Evolutionary conservation across 2,113 vertebrate species (phyloP).

Genomic region (Apteryx owenii): DNA sequence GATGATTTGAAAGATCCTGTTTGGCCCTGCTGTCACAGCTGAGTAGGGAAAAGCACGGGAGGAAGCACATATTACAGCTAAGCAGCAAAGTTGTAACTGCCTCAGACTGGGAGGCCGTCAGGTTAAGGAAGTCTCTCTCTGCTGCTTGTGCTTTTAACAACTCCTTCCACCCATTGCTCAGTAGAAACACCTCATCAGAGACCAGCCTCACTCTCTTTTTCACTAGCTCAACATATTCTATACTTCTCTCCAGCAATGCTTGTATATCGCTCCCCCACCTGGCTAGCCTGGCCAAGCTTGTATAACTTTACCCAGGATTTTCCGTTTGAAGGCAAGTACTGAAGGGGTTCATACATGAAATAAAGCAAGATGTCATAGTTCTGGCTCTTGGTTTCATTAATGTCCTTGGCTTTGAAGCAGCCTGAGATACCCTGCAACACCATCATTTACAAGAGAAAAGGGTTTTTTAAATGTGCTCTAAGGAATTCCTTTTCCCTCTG

Average conservation of each 20-base stretch:
- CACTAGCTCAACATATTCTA: background rate
- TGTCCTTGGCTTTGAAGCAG: background rate
- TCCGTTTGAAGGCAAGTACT: background rate
- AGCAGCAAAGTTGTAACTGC: background rate
- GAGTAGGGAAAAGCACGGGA: background rate
- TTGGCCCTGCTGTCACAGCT: background rate
- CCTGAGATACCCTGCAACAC: background rate
- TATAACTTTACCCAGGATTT: background rate
- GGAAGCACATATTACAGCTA: accelerated
- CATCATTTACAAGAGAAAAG: background rate
- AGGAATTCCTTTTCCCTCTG: background rate
- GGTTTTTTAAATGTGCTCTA: background rate
- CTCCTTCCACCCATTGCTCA: background rate
- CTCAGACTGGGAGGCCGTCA: background rate
- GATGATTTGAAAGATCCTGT: background rate
- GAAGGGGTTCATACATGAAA: background rate
- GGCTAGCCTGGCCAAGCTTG: background rate
- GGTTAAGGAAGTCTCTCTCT: background rate
- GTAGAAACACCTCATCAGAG: background rate
- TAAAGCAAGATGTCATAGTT: background rate
- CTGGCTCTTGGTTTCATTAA: background rate
- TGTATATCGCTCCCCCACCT: background rate
- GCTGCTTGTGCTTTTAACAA: background rate
- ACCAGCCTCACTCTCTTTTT: background rate
- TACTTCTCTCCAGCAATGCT: background rate